Conservation (phyloP, 2,888 invertebrate species). For the Sussaba pulchella region DNA sequence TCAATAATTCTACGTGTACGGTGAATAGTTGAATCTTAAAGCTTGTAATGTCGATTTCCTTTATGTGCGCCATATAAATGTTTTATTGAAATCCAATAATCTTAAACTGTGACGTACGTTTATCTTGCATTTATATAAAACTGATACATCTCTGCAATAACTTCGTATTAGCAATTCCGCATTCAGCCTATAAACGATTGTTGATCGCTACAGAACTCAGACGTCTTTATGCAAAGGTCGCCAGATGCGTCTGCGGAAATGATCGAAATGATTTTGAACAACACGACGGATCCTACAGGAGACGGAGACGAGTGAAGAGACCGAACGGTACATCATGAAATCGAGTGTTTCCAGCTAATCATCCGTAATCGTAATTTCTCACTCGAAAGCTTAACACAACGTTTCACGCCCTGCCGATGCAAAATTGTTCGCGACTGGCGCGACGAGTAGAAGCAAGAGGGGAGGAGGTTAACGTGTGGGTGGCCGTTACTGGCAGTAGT, state of each 20-base stretch:
- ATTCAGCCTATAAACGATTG: no score
- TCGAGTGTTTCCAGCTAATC: conserved; percentile 18
- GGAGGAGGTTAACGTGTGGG: conserved; percentile 4
- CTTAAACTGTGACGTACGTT: no score
- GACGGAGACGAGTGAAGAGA: not conserved
- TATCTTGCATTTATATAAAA: no score
- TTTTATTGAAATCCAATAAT: not conserved
- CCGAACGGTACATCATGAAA: not conserved
- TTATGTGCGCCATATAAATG: not conserved
- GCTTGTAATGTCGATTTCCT: not conserved
- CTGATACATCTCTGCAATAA: no score
- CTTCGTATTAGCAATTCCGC: no score
- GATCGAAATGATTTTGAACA: conserved; percentile 6
- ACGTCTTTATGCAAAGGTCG: no score
- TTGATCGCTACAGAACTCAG: no score
- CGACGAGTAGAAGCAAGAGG: not conserved
- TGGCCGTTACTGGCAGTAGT: conserved; percentile 46
- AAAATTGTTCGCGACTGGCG: conserved; percentile 12
- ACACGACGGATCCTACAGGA: not conserved
- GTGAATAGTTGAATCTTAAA: not conserved
- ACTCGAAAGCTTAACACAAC: conserved; percentile 26
- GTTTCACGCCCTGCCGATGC: conserved; percentile 26
- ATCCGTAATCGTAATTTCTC: conserved; percentile 57
- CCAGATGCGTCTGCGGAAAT: no score
- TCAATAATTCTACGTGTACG: not conserved